Percentiles rank a stretch among this genome's conserved stretches.
Conservation (phyloP, 2,888 invertebrate species). For the Tiphia femorata region DNA sequence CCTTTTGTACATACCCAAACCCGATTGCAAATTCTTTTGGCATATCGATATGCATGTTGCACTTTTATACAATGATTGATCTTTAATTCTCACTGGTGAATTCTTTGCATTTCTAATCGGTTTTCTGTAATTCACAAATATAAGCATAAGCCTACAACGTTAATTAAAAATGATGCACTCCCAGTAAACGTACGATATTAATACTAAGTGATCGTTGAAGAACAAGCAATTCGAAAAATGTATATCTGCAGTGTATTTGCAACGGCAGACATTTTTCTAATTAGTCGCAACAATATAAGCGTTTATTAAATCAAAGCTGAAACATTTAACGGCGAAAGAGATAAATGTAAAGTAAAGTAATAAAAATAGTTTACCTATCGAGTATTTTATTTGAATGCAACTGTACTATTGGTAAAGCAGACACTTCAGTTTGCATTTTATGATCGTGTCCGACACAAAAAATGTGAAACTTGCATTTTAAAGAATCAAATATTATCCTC, state of each 20-base stretch:
- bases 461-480: slow-evolving; percentile 33
- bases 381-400: slow-evolving; percentile 52
- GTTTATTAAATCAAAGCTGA: neutral
- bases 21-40: slow-evolving; percentile 55
- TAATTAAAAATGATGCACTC: slow-evolving; percentile 7
- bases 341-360: no score
- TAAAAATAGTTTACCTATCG: slow-evolving; percentile 63
- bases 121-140: slow-evolving; percentile 43
- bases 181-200: no score
- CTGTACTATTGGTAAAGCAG: slow-evolving; percentile 61
- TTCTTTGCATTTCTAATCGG: slow-evolving; percentile 46
- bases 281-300: no score
- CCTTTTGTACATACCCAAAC: slow-evolving; percentile 54
- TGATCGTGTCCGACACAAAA: slow-evolving; percentile 26
- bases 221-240: no score
- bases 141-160: neutral
- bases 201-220: slow-evolving; percentile 3
- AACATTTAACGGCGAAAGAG: no score
- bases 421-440: slow-evolving; percentile 65
- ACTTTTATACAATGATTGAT: slow-evolving; percentile 43
- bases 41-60: slow-evolving; percentile 45
- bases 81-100: slow-evolving; percentile 46
- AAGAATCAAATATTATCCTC: slow-evolving; percentile 13
- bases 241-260: no score
- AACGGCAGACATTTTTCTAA: no score